phyloP scores from a whole-genome alignment of 2,888 invertebrate genomes.

The Anagyrus pseudococci region DNA sequence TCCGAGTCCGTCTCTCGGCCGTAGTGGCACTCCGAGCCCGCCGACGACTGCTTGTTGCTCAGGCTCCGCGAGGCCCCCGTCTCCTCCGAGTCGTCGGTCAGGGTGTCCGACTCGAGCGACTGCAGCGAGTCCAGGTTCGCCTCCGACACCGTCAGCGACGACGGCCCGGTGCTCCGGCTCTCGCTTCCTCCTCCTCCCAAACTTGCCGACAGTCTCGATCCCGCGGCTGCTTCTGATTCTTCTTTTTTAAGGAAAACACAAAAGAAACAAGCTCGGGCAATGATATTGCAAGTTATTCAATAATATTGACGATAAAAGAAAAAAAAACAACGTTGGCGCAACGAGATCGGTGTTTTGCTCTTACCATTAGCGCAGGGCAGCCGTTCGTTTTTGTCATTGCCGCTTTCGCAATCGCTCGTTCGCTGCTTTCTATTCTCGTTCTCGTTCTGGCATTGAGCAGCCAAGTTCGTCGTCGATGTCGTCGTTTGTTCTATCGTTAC shows the following conservation, averaged over 20 bases:
- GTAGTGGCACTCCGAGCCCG: slow-evolving; percentile 55
- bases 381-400: slow-evolving; percentile 4
- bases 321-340: too few relatives aligned
- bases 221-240: neutral
- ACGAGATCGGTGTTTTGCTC: too few relatives aligned
- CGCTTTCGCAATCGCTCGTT: slow-evolving; percentile 5
- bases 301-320: too few relatives aligned
- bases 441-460: neutral
- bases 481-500: too few relatives aligned
- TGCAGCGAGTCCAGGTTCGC: slow-evolving; percentile 57
- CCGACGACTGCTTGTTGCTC: slow-evolving; percentile 47
- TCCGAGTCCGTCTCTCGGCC: slow-evolving; percentile 59
- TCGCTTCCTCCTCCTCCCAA: neutral
- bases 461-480: neutral
- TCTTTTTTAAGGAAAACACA: neutral
- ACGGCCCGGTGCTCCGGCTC: too few relatives aligned
- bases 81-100: slow-evolving; percentile 59
- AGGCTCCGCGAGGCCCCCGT: slow-evolving; percentile 39
- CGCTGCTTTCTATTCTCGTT: slow-evolving; percentile 5
- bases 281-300: too few relatives aligned
- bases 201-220: neutral
- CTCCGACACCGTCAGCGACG: slow-evolving; percentile 47
- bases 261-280: neutral
- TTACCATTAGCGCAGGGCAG: slow-evolving; percentile 23
- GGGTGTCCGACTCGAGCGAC: slow-evolving; percentile 58